Conservation (phyloP, 2,888 invertebrate genomes). For the Argynnis bischoffii region DNA sequence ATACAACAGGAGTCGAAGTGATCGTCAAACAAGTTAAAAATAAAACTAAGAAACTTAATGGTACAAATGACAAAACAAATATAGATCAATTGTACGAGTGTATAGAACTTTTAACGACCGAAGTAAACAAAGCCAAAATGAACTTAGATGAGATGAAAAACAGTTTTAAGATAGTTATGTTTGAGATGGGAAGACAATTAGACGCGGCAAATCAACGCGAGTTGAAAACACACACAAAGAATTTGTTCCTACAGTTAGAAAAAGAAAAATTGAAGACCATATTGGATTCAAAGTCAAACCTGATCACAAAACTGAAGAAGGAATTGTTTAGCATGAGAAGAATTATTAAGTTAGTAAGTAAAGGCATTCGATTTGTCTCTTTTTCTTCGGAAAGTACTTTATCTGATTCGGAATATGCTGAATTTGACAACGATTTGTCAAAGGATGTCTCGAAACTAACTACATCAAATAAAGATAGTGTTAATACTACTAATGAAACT, state of each 20-base stretch:
- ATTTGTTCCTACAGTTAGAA: constrained; percentile 58
- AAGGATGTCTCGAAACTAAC: constrained; percentile 38
- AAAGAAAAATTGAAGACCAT: constrained; percentile 64
- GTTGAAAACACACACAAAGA: constrained; percentile 53
- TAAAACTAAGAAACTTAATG: constrained; percentile 44
- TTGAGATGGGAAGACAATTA: constrained; percentile 62
- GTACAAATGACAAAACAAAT: constrained; percentile 12
- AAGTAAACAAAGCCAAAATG: constrained; percentile 51
- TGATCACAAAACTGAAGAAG: constrained; percentile 57
- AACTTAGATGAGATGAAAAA: constrained; percentile 49
- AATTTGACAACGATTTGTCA: constrained; percentile 57
- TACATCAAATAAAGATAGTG: not conserved
- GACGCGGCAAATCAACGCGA: constrained; percentile 55
- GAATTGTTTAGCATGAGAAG: constrained; percentile 59
- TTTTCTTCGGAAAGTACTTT: constrained; percentile 41
- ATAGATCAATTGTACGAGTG: constrained; percentile 47
- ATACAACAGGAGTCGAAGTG: constrained; percentile 67
- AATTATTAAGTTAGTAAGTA: constrained; percentile 58
- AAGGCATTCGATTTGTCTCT: constrained; percentile 51
- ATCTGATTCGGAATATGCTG: constrained; percentile 56
- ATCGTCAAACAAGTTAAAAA: constrained; percentile 62
- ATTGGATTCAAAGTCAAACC: constrained; percentile 59
- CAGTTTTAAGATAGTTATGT: constrained; percentile 53
- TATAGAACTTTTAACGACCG: constrained; percentile 50
- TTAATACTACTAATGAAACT: constrained; percentile 50